Percentiles rank a stretch among this genome's conserved stretches.
Evolutionary conservation across 2,888 invertebrate genomes (phyloP).

Genomic region (Pollenia amentaria): DNA sequence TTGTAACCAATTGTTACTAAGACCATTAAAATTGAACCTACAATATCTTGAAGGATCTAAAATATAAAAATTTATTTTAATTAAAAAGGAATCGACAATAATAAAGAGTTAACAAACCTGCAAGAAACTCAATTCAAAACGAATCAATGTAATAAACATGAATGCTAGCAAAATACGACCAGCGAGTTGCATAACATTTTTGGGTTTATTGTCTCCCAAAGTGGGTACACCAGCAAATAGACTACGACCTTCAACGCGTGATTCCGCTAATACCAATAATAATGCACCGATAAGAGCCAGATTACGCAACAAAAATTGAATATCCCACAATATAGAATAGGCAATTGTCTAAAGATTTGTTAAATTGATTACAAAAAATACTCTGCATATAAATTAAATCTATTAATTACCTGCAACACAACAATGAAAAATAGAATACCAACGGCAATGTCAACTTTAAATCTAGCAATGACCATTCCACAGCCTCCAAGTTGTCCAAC

Average conservation of each 20-base stretch:
- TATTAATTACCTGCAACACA: constrained; percentile 91
- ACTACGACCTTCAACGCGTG: constrained; percentile 95
- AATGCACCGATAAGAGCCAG: constrained; percentile 99
- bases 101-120: constrained; percentile 86
- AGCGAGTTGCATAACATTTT: constrained; percentile 97
- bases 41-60: constrained; percentile 95
- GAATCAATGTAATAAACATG: constrained; percentile 98
- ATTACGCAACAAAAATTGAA: constrained; percentile 98
- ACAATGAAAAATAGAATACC: constrained; percentile 98
- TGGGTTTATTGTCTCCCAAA: constrained; percentile 97
- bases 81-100: background rate
- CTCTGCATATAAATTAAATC: background rate
- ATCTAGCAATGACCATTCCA: constrained; percentile 96
- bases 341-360: constrained; percentile 90
- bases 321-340: constrained; percentile 99
- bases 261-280: constrained; percentile 97
- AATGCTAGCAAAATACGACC: constrained; percentile 98
- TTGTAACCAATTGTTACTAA: constrained; percentile 99
- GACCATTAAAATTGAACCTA: constrained; percentile 97
- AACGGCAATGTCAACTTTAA: constrained; percentile 95
- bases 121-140: constrained; percentile 95
- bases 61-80: constrained; percentile 28
- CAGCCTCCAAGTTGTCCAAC: constrained; percentile 98
- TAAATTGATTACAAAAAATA: background rate
- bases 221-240: constrained; percentile 98